Percentiles rank a stretch among this genome's conserved stretches.
These are phyloP conservation scores for Chironex yamaguchii DNA, from an alignment of 30 jellyfish, hydroid and myxozoan species.

Conservation along the genomic window DNA sequence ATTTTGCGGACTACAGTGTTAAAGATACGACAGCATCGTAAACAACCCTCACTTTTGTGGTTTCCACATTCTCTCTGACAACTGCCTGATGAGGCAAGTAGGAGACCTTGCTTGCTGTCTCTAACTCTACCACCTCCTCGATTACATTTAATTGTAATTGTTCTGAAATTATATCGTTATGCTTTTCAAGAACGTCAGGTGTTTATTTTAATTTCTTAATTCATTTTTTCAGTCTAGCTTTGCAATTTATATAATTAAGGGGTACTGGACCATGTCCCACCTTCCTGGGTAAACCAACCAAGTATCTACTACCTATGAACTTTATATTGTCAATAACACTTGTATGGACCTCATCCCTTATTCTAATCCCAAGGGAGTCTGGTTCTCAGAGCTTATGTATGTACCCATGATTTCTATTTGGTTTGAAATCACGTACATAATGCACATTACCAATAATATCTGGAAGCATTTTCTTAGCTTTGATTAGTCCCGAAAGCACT, in stretches of 20 bases:
- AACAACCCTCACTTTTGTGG: too few species aligned
- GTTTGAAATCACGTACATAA: not conserved
- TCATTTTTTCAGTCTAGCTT: not conserved
- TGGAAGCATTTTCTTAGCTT: not conserved
- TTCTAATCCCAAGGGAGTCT: not conserved
- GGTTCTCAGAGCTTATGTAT: not conserved
- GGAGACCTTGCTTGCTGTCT: not conserved
- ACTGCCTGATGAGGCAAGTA: slow-evolving; percentile 32
- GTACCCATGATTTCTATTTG: not conserved
- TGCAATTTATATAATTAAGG: not conserved
- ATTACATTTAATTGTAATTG: not conserved
- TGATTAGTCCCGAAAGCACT: not conserved
- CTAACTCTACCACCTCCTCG: slow-evolving; percentile 6
- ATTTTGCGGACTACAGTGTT: too few species aligned
- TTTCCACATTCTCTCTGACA: slow-evolving; percentile 5
- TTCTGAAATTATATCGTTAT: not conserved
- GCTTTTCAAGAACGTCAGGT: not conserved
- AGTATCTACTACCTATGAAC: not conserved
- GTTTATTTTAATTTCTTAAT: not conserved
- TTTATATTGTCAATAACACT: not conserved
- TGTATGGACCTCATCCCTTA: slow-evolving; percentile 6
- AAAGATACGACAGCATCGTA: too few species aligned
- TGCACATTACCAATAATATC: too few species aligned
- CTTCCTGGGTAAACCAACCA: slow-evolving; percentile 25
- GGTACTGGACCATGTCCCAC: slow-evolving; percentile 7